phyloP scores from a whole-genome alignment of 2,888 invertebrate species.

The Trichogramma evanescens region DNA sequence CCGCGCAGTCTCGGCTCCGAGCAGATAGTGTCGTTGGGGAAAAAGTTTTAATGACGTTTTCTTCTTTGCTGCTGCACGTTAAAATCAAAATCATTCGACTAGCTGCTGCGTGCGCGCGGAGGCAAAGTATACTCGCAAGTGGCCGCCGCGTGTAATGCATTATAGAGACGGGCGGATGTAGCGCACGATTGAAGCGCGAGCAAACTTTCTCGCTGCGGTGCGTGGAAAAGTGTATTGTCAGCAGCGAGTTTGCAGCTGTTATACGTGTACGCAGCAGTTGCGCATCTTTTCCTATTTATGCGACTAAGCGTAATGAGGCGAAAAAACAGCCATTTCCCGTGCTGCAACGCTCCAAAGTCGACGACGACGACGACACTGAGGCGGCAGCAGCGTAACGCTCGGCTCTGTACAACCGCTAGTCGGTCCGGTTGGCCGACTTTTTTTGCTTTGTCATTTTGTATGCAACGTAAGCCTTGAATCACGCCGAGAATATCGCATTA shows the following conservation, averaged over 20 bases:
- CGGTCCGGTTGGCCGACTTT: too few species aligned
- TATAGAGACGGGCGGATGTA: too few species aligned
- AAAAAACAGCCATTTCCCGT: slow-evolving; percentile 27
- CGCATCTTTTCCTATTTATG: slow-evolving; percentile 11
- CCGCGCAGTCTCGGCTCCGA: too few species aligned
- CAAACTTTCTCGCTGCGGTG: neutral
- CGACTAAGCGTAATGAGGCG: slow-evolving; percentile 15
- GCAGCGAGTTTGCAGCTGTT: neutral
- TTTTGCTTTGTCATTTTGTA: too few species aligned
- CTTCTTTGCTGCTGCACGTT: slow-evolving; percentile 12
- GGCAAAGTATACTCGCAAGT: slow-evolving; percentile 13
- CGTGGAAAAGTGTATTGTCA: slow-evolving; percentile 18
- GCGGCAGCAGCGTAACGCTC: too few species aligned
- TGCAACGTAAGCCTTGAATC: too few species aligned
- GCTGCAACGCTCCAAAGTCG: slow-evolving; percentile 23
- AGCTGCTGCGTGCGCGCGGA: slow-evolving; percentile 2
- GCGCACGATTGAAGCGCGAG: too few species aligned
- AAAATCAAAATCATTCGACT: slow-evolving; percentile 11
- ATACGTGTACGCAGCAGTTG: neutral
- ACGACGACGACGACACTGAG: too few species aligned
- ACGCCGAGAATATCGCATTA: too few species aligned
- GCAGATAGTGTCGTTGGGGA: neutral
- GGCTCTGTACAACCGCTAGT: too few species aligned
- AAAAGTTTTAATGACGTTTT: slow-evolving; percentile 19
- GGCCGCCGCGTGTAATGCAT: neutral